These are phyloP conservation scores for Pseudolaguvia tuberculata DNA, from an alignment of 2,113 vertebrate genomes.

Conservation along the genomic window DNA sequence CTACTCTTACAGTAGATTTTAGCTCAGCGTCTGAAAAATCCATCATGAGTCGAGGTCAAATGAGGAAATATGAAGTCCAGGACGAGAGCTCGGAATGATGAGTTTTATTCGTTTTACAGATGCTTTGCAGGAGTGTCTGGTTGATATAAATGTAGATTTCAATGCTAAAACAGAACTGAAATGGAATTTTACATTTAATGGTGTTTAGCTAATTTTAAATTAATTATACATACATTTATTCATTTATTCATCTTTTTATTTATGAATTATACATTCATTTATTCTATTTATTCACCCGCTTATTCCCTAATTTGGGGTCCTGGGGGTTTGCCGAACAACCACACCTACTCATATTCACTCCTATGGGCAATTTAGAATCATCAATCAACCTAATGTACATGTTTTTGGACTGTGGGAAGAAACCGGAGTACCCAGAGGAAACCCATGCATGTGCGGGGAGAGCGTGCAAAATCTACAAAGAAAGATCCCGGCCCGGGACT, in stretches of 20 bases:
- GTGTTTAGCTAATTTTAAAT: background rate
- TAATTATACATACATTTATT: background rate
- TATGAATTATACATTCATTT: background rate
- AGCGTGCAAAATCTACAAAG: too few species aligned
- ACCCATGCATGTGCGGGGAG: too few species aligned
- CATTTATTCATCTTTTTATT: too few species aligned
- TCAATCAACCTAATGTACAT: too few species aligned
- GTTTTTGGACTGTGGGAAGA: too few species aligned
- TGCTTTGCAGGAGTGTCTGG: background rate
- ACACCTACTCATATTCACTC: too few species aligned
- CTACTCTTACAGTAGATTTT: background rate
- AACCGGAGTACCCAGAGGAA: too few species aligned
- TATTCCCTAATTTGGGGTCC: too few species aligned
- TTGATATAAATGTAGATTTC: background rate
- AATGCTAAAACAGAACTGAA: background rate
- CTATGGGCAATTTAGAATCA: too few species aligned
- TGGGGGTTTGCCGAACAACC: too few species aligned
- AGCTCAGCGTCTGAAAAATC: conserved; percentile 3
- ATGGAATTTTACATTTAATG: background rate
- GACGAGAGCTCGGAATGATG: background rate
- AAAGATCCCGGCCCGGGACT: too few species aligned
- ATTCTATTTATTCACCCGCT: too few species aligned
- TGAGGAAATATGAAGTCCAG: conserved; percentile 7
- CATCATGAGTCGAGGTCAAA: background rate
- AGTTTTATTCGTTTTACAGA: conserved; percentile 5